A percentile compares a stretch with the other conserved stretches of the same genome.
phyloP scores from a whole-genome alignment of 2,888 invertebrate species.

The Anticlea derivata region DNA sequence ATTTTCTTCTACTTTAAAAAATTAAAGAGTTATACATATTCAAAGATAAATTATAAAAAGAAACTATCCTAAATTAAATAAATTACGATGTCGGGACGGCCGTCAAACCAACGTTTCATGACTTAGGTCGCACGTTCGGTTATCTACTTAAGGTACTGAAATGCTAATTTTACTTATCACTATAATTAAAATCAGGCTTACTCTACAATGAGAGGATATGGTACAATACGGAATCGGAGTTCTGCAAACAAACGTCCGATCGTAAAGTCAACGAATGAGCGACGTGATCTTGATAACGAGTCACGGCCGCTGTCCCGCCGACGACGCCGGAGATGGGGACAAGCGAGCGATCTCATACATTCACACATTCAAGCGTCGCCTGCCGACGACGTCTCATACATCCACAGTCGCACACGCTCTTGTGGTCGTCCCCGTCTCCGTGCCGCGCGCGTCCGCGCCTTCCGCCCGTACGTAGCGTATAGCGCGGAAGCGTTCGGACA shows the following conservation, averaged over 20 bases:
- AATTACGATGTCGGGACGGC: constrained; percentile 84
- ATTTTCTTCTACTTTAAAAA: constrained; percentile 65
- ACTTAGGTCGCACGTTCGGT: constrained; percentile 83
- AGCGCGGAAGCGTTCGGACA: constrained; percentile 66
- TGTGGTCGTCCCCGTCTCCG: constrained; percentile 79
- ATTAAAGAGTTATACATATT: constrained; percentile 73
- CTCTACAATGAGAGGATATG: constrained; percentile 76
- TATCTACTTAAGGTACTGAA: constrained; percentile 82
- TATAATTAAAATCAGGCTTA: constrained; percentile 78
- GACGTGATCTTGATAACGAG: constrained; percentile 80
- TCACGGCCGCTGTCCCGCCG: constrained; percentile 76
- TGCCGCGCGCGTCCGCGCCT: constrained; percentile 61
- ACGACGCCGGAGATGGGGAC: constrained; percentile 77
- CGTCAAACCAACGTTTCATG: constrained; percentile 81
- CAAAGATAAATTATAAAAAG: constrained; percentile 79
- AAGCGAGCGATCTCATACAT: constrained; percentile 70
- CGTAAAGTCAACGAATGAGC: constrained; percentile 81
- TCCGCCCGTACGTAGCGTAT: constrained; percentile 57
- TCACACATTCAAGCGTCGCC: constrained; percentile 45
- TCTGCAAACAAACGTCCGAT: constrained; percentile 64
- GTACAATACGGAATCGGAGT: constrained; percentile 77
- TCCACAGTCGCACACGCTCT: constrained; percentile 74
- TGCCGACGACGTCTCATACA: constrained; percentile 61
- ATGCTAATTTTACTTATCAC: constrained; percentile 77
- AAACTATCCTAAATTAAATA: constrained; percentile 77